Evolutionary conservation across 2,113 vertebrate genomes (phyloP).

Genomic region (Zeus faber): DNA sequence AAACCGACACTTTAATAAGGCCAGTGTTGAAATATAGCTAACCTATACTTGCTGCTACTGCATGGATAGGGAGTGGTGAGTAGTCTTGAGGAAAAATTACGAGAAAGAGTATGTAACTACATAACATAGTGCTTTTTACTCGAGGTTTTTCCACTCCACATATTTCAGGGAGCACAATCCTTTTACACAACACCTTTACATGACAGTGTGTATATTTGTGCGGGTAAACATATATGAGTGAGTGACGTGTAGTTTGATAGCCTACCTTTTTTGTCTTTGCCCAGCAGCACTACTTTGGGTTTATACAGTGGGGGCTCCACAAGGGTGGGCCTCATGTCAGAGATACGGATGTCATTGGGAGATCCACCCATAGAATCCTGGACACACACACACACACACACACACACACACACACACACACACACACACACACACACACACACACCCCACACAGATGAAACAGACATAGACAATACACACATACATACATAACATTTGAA

Average conservation of each 20-base stretch:
- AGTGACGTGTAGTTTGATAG: not conserved
- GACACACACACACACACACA: slow-evolving; percentile 27
- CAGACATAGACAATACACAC: slow-evolving; percentile 3
- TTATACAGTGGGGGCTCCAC: slow-evolving; percentile 96
- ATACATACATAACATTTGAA: not conserved
- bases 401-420: slow-evolving; percentile 1
- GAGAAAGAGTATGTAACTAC: no score
- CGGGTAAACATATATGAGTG: slow-evolving; percentile 2
- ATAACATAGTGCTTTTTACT: no score
- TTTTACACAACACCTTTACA: no score
- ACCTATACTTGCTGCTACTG: no score
- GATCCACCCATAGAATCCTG: slow-evolving; percentile 96
- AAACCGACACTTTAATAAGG: no score
- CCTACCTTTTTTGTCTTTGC: slow-evolving; percentile 98
- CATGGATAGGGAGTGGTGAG: no score
- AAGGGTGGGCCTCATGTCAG: slow-evolving; percentile 95
- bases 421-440: slow-evolving; percentile 6
- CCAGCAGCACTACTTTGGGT: slow-evolving; percentile 95
- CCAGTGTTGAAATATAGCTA: no score
- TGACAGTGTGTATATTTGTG: not conserved
- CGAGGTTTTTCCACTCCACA: no score
- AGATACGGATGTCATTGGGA: slow-evolving; percentile 95
- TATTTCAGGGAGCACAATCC: no score
- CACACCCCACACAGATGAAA: not conserved
- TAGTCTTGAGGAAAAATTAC: no score